Base-by-base conservation (phyloP, 2,797 vertebrate species). In the Sebastes vulpes region DNA sequence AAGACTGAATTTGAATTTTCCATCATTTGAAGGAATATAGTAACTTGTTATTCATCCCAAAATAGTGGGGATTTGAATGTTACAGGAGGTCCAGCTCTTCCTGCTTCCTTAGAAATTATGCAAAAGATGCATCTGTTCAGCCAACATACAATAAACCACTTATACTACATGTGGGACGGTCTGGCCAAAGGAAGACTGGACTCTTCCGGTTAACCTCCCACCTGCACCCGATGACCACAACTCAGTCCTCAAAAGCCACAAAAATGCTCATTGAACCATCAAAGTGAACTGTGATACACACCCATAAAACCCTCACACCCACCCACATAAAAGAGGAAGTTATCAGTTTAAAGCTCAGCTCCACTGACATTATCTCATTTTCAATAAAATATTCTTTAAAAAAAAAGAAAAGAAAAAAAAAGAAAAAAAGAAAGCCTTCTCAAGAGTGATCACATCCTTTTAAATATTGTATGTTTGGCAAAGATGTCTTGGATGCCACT, bases 91-190 rank as follows among this genome's bases (percentile, higher is more conserved):
- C 7, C 25, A 21, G 26, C 7, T 26, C 61, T 48, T 77, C 76
- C 57, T 71, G 59, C 28, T 48, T 46, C 20, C 61, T 12, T 12
- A 29, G 42, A 63, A 70, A 72, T 72, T 69, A 82, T 77, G 72
- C 67, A 80, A 84, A 85, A 50, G 38, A 65, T 28, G 29, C 81
- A 85, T 72, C 79, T 76, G 67, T 72, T 77, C 18, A 28, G 25
- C 42, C 69, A 76, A 67, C 57, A 83, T 73, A 82, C 85, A 89
- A 74, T 79, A 67, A 71, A 12, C 8, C 3, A n/a, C 2, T 77
- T 68, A 75, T 84, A 14, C 65, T 67, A 35, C 46, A 48, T 48
- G 7, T 4, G 14, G 18, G 63, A 35, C 31, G 32, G 20, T 58
- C 50, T 11, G 48, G 50, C 54, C 52, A 52, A 65, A 65, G 66